phyloP scores from a whole-genome alignment of 2,113 vertebrate species.

The Lagopus leucura region DNA sequence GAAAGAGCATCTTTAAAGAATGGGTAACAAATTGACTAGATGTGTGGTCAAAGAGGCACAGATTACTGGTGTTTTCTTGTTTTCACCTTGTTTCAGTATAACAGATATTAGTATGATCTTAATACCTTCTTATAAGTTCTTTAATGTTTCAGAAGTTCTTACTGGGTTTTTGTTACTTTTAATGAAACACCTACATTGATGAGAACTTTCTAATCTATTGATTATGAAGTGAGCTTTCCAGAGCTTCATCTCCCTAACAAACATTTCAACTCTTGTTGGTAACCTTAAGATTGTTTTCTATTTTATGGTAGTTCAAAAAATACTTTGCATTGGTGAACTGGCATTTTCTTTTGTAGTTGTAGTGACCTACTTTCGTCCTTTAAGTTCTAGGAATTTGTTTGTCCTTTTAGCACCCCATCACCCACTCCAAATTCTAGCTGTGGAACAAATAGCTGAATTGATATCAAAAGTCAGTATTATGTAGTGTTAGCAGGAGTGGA shows the following conservation, averaged over 20 bases:
- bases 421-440: neutral
- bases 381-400: neutral
- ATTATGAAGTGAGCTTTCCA: neutral
- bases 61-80: neutral
- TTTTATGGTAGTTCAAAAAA: neutral
- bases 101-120: neutral
- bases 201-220: neutral
- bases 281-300: neutral
- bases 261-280: neutral
- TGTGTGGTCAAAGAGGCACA: neutral
- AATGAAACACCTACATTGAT: fast-evolving
- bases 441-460: neutral
- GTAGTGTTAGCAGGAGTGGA: neutral
- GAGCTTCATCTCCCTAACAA: neutral
- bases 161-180: neutral
- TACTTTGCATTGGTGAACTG: neutral
- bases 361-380: neutral
- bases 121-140: neutral
- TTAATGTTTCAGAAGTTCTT: neutral
- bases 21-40: neutral
- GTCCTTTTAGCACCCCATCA: neutral
- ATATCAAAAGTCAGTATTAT: neutral
- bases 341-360: neutral
- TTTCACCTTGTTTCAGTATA: neutral
- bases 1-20: neutral